Conservation (phyloP, 2,797 vertebrate species). For the Hephaestus fuliginosus region DNA sequence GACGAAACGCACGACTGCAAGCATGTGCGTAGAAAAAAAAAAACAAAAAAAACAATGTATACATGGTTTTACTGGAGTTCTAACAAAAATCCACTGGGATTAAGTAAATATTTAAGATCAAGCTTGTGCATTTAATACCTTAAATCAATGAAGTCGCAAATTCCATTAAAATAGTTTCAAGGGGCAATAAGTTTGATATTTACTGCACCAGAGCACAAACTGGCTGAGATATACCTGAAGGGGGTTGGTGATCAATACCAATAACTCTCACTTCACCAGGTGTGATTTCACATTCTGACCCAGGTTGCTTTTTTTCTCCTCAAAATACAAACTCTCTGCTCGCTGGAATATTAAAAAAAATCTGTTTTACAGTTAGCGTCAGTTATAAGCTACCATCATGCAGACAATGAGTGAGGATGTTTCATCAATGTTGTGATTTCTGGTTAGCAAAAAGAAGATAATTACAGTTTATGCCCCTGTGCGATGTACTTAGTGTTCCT, state of each 20-base stretch:
- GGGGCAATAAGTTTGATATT: slow-evolving; percentile 35
- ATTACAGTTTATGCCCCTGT: slow-evolving; percentile 19
- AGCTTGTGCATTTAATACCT: slow-evolving; percentile 16
- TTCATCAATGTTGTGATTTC: slow-evolving; percentile 31
- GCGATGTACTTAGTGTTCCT: not conserved
- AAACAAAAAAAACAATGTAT: not conserved
- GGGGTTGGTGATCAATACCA: slow-evolving; percentile 55
- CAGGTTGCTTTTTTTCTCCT: not conserved
- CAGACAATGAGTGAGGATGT: not conserved
- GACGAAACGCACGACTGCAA: not conserved
- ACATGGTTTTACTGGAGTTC: not conserved
- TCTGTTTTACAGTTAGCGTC: slow-evolving; percentile 26
- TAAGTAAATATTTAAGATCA: slow-evolving; percentile 21
- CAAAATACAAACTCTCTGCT: not conserved
- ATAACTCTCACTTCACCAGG: slow-evolving; percentile 50
- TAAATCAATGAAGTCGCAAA: slow-evolving; percentile 24
- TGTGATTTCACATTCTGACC: slow-evolving; percentile 48
- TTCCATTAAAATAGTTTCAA: slow-evolving; percentile 23
- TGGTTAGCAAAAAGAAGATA: not conserved
- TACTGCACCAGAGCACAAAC: slow-evolving; percentile 25
- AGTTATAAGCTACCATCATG: not conserved
- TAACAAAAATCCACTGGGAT: not conserved
- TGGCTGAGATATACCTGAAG: slow-evolving; percentile 22
- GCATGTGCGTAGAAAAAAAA: not conserved
- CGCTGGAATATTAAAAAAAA: slow-evolving; percentile 40